Evolutionary conservation across 2,113 vertebrate species (phyloP).

Genomic region (Crotalus viridis): DNA sequence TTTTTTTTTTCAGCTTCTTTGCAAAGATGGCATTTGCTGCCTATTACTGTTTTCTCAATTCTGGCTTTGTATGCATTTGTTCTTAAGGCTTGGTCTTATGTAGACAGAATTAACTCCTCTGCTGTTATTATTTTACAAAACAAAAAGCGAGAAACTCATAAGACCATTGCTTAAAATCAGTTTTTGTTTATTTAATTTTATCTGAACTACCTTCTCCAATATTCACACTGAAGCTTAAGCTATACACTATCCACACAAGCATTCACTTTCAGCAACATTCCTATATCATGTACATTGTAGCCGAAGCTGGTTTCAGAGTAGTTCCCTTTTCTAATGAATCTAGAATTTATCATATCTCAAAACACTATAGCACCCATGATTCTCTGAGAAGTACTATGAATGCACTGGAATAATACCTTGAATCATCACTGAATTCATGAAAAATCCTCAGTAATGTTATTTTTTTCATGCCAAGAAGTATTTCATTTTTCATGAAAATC

Average conservation of each 20-base stretch:
- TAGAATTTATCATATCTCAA: background rate
- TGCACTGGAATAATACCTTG: background rate
- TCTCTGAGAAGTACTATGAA: background rate
- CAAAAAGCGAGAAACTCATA: background rate
- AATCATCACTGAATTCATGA: background rate
- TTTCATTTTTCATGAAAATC: background rate
- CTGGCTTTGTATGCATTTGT: background rate
- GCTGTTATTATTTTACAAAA: slow-evolving; percentile 22
- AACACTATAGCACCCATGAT: background rate
- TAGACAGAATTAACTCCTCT: background rate
- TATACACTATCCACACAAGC: background rate
- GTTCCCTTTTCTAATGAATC: background rate
- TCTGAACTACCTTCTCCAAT: background rate
- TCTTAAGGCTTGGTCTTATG: background rate
- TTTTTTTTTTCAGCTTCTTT: background rate
- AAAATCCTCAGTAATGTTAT: too few relatives aligned
- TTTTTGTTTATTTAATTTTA: background rate
- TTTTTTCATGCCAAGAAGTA: background rate
- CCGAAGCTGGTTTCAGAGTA: background rate
- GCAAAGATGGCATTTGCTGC: background rate
- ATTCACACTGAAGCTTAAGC: background rate
- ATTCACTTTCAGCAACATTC: background rate
- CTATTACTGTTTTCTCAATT: background rate
- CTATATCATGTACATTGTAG: background rate
- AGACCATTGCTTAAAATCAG: background rate